phyloP scores from a whole-genome alignment of 2,797 vertebrate species.

The Perodicticus potto region DNA sequence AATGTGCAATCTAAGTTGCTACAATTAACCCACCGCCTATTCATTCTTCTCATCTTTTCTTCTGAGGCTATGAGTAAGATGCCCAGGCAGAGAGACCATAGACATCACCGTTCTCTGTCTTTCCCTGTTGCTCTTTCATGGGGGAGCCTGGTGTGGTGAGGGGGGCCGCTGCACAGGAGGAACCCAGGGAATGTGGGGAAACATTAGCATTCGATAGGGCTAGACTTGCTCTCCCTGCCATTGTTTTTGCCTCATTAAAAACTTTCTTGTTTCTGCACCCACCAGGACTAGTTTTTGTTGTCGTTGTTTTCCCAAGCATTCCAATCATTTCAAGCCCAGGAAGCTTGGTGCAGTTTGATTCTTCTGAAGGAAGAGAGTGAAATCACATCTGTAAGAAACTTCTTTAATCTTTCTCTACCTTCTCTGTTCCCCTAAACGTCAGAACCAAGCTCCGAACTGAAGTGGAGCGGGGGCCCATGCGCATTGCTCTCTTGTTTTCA shows the following conservation, averaged over 20 bases:
- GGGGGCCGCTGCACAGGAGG: background rate
- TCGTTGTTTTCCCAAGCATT: background rate
- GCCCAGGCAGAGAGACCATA: rapidly evolving
- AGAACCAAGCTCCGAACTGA: rapidly evolving
- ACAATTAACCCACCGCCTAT: rapidly evolving
- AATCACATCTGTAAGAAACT: background rate
- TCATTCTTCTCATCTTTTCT: background rate
- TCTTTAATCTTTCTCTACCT: background rate
- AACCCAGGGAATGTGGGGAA: rapidly evolving
- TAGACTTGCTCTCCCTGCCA: background rate
- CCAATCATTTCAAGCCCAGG: constrained; percentile 10
- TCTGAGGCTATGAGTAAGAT: rapidly evolving
- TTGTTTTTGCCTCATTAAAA: background rate
- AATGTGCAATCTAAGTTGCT: rapidly evolving
- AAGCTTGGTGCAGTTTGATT: background rate
- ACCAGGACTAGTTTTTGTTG: background rate
- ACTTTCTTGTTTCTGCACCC: background rate
- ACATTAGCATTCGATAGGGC: rapidly evolving
- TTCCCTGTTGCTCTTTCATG: rapidly evolving
- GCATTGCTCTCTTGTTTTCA: rapidly evolving
- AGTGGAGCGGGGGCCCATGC: rapidly evolving
- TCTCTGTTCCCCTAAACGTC: background rate
- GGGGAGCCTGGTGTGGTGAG: background rate
- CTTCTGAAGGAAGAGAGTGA: background rate
- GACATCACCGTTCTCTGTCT: rapidly evolving